Percentiles rank a stretch among this genome's conserved stretches.
Evolutionary conservation across 2,113 vertebrate species (phyloP).

Genomic region (Indicator maculatus): DNA sequence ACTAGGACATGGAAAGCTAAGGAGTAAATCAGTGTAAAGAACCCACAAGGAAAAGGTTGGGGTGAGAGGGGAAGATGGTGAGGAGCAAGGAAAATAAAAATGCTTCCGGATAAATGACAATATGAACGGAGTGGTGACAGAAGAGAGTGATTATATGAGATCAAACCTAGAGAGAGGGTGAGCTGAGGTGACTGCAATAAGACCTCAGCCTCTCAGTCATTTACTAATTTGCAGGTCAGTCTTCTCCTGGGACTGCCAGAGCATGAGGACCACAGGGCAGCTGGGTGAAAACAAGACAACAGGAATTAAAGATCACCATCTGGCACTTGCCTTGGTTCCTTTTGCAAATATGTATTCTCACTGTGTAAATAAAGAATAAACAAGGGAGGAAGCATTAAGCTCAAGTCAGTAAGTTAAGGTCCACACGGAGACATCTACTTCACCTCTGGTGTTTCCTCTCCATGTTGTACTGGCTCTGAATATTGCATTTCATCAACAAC

Average conservation of each 20-base stretch:
- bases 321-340: neutral
- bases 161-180: neutral
- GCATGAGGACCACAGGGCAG: neutral
- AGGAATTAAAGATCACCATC: neutral
- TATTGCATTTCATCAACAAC: neutral
- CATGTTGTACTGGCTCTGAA: neutral
- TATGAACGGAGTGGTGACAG: neutral
- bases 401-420: neutral
- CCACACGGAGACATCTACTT: neutral
- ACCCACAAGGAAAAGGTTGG: neutral
- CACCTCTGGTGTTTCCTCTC: neutral
- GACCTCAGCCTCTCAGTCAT: neutral
- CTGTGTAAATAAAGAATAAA: constrained; percentile 6
- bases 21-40: neutral
- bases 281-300: neutral
- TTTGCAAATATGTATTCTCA: neutral
- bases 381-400: neutral
- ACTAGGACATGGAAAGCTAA: neutral
- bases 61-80: neutral
- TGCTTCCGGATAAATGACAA: neutral
- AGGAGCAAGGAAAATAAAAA: neutral
- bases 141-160: neutral
- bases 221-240: neutral
- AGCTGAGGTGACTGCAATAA: neutral
- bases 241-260: neutral